Base-by-base conservation (phyloP, 2,888 invertebrate species). In the Octodonta nipae region DNA sequence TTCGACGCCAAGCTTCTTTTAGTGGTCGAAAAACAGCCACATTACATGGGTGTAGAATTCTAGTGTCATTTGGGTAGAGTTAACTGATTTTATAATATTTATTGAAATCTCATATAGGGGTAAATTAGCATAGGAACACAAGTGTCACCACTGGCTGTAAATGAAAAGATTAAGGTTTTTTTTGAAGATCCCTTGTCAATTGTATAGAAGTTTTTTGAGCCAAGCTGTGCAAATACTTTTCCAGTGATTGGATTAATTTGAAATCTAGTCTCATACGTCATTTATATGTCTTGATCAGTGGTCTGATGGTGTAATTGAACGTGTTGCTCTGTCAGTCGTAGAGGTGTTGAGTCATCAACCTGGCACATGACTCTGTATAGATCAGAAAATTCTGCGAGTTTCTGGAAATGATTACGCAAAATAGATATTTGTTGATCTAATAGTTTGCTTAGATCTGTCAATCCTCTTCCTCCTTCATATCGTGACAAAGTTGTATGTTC, bases 141-240 rank as follows among this genome's bases (percentile, higher is more conserved):
- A 12, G 36, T 36, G 16, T 28, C 20, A 25, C 47, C 49, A 33
- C 32, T 33, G 34, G 47, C 48, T 17, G 45, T 46, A 28, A 49
- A 46, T 12, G 43, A 44, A 32, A 49, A 47, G 44, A 49, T 44
- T 3, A 48, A 37, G 22, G 34, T 41, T 32, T 47, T 42, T 37
- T 48, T 49, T 13, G 40, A 25, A 34, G 43, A 37, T 32, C 36
- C 38, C 25, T 33, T 15, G 12, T 50, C 45, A 8, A 50, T 30
- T 11, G 22, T 40, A 34, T 48, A 48, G 20, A 49, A 40, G 38
- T 50, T 51, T 38, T 38, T 45, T 6, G 35, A 34, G 11, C 44
- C 48, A 42, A 44, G 49, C 15, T 35, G 26, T 16, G 42, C 43
- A 33, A 48, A 38, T 15, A 38, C 35, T 26, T 38, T 35, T 7